Evolutionary conservation across 35 echinoderm and acorn worm species (phyloP).

Genomic region (Ophioderma brevispina): DNA sequence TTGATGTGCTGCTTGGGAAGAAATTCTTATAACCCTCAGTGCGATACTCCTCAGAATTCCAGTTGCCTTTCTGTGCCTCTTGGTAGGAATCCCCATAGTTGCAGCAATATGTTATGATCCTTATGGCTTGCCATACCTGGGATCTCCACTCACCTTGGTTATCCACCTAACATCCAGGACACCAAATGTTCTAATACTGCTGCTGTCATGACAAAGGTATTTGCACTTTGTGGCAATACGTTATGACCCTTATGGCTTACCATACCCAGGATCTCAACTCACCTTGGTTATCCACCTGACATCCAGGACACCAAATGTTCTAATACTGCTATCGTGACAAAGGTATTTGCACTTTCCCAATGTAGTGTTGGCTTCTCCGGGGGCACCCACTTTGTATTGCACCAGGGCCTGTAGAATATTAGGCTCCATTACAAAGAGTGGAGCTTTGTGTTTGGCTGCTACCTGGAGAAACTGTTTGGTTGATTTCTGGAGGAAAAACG

Average conservation of each 20-base stretch:
- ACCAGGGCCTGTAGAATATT: conserved; percentile 44
- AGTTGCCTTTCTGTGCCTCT: too few relatives aligned
- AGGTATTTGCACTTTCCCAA: conserved; percentile 44
- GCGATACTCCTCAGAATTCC: background rate
- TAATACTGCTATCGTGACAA: conserved; percentile 28
- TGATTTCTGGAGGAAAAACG: conserved; percentile 38
- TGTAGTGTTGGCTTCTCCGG: conserved; percentile 8
- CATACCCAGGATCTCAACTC: too few relatives aligned
- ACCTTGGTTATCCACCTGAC: conserved; percentile 62
- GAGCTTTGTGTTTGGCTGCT: conserved; percentile 23
- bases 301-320: conserved; percentile 74
- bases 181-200: conserved; percentile 63
- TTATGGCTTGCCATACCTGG: too few relatives aligned
- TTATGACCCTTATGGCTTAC: too few relatives aligned
- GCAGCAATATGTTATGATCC: too few relatives aligned
- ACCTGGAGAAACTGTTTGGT: conserved; percentile 41
- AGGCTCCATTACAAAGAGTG: conserved; percentile 72
- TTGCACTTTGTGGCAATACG: too few relatives aligned
- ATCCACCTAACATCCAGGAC: conserved; percentile 59
- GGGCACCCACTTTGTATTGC: conserved; percentile 11
- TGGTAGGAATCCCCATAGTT: background rate
- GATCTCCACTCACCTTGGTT: conserved; percentile 31
- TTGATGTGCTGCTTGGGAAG: background rate
- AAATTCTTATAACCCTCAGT: background rate
- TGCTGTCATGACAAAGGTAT: too few relatives aligned